Evolutionary conservation across 2,797 vertebrate species (phyloP).

Genomic region (Psittacula derbiana): DNA sequence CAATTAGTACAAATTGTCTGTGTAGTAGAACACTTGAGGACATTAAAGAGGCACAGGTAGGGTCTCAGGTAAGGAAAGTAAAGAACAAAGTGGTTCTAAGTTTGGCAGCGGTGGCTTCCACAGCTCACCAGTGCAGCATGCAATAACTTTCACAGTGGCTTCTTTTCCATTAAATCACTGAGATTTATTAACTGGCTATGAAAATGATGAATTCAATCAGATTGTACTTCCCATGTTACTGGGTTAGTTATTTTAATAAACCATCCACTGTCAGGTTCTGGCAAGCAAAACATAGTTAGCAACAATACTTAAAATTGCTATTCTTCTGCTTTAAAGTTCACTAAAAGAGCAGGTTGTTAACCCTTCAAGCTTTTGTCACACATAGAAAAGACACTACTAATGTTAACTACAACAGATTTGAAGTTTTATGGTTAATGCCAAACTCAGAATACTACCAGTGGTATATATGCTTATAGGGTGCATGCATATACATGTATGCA

Average conservation of each 20-base stretch:
- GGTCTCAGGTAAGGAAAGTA: background rate
- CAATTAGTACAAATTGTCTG: background rate
- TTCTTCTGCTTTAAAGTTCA: background rate
- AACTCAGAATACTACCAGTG: background rate
- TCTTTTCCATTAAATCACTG: background rate
- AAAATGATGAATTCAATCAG: background rate
- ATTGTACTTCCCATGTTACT: background rate
- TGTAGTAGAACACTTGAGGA: background rate
- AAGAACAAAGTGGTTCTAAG: background rate
- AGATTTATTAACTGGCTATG: background rate
- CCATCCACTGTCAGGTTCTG: background rate
- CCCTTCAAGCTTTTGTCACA: background rate
- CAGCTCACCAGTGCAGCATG: background rate
- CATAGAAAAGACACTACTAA: background rate
- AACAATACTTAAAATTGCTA: background rate
- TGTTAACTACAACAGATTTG: background rate
- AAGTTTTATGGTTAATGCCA: background rate
- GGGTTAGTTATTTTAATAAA: background rate
- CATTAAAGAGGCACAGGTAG: background rate
- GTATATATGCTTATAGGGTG: background rate
- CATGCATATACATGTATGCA: fast-evolving
- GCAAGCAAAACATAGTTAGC: background rate
- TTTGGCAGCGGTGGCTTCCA: background rate
- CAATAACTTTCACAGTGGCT: background rate
- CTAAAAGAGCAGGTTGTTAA: background rate